phyloP scores from a whole-genome alignment of 2,888 invertebrate genomes.

The Polydesmus complanatus region DNA sequence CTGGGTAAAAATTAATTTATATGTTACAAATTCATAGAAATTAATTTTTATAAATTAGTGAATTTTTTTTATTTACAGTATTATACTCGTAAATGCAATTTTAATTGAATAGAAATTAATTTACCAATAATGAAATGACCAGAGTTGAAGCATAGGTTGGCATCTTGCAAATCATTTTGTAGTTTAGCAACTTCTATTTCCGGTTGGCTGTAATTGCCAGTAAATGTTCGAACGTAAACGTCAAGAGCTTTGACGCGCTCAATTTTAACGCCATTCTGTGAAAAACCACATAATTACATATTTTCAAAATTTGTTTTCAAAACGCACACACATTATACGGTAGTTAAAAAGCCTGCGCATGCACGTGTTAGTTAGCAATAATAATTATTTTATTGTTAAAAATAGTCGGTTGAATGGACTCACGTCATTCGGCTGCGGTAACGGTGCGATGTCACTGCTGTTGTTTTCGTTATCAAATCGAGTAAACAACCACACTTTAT shows the following conservation, averaged over 20 bases:
- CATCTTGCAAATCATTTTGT: neutral
- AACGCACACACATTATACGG: too few species aligned
- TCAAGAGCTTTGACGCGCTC: neutral
- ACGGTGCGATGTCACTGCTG: neutral
- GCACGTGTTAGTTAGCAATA: too few species aligned
- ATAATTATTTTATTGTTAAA: neutral
- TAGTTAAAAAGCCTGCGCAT: too few species aligned
- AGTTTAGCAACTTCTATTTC: constrained; percentile 1
- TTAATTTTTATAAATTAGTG: too few species aligned
- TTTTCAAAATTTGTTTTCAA: too few species aligned
- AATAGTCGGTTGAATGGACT: too few species aligned
- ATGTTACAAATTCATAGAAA: too few species aligned
- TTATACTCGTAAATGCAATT: neutral
- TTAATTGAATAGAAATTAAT: neutral
- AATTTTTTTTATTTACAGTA: too few species aligned
- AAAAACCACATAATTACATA: neutral
- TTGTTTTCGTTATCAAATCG: neutral
- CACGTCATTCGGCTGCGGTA: neutral
- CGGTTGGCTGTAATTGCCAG: neutral
- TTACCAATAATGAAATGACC: constrained; percentile 6
- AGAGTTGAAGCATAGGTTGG: neutral
- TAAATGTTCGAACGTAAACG: constrained; percentile 9
- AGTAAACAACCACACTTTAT: neutral
- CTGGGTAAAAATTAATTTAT: too few species aligned
- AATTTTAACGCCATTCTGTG: neutral